These are phyloP conservation scores for Listronotus bonariensis DNA, from an alignment of 1,140 invertebrate genomes.

Conservation along the genomic window DNA sequence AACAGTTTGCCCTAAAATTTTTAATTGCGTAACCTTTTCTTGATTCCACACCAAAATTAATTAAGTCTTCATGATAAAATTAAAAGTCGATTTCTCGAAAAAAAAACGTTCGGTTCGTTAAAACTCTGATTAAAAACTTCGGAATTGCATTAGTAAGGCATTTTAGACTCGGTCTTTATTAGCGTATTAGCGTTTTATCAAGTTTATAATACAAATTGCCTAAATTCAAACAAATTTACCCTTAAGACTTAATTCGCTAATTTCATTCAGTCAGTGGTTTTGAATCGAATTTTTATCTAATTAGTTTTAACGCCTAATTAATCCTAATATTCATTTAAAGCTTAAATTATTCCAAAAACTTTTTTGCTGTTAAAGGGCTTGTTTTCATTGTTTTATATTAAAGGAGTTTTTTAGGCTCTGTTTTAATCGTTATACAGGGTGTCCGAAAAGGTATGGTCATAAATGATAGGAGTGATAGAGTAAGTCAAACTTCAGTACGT, in stretches of 20 bases:
- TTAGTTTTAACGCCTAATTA: conserved; percentile 17
- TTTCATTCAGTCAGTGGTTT: conserved; percentile 20
- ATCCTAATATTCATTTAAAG: not conserved
- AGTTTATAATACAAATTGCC: conserved; percentile 30
- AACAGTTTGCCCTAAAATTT: no score
- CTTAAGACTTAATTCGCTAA: conserved; percentile 20
- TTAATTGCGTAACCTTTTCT: no score
- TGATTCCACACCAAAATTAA: no score
- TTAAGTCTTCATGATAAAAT: not conserved
- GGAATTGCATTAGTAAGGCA: conserved; percentile 16
- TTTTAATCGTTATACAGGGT: no score
- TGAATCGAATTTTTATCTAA: conserved; percentile 16
- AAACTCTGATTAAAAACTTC: conserved; percentile 18
- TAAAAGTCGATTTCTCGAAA: conserved; percentile 16
- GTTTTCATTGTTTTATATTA: no score
- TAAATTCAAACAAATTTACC: conserved; percentile 25
- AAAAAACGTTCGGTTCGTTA: conserved; percentile 21
- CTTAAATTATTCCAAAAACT: not conserved
- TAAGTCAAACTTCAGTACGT: no score
- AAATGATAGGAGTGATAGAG: no score
- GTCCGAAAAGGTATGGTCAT: no score
- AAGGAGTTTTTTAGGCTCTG: no score
- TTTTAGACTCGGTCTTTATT: conserved; percentile 17
- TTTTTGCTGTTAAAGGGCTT: no score
- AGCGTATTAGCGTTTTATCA: conserved; percentile 12